These are phyloP conservation scores for Pachycephus smyrnensis DNA, from an alignment of 2,888 invertebrate species.

Conservation along the genomic window DNA sequence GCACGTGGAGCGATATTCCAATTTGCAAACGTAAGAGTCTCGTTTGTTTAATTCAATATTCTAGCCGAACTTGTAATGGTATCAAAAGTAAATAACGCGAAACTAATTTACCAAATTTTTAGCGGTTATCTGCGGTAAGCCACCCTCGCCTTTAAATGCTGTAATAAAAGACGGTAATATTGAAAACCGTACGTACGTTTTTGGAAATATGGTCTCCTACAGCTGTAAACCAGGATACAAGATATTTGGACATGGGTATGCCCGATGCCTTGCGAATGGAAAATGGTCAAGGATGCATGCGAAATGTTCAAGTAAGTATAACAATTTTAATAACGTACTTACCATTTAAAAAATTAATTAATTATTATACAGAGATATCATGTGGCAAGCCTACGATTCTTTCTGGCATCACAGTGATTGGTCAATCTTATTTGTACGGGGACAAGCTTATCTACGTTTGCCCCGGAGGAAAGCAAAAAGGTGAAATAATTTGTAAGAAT, in stretches of 20 bases:
- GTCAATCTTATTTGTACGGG: conserved; percentile 68
- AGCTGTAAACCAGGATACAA: conserved; percentile 68
- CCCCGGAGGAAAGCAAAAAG: conserved; percentile 39
- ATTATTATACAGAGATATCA: conserved; percentile 64
- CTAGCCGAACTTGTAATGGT: background rate
- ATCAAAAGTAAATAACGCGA: background rate
- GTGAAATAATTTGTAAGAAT: conserved; percentile 61
- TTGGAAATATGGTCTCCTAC: conserved; percentile 66
- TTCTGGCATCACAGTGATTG: conserved; percentile 62
- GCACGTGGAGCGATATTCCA: conserved; percentile 68
- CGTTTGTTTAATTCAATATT: conserved; percentile 6
- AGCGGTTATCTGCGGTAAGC: conserved; percentile 64
- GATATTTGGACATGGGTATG: conserved; percentile 65
- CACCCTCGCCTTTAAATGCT: conserved; percentile 60
- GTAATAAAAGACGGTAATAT: conserved; percentile 41
- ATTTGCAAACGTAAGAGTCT: conserved; percentile 65
- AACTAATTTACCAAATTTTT: conserved; percentile 25
- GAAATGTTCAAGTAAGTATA: conserved; percentile 68
- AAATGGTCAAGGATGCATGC: conserved; percentile 69
- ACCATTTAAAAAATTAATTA: background rate
- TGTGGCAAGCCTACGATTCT: conserved; percentile 69
- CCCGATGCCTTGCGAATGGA: conserved; percentile 67
- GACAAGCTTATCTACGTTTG: conserved; percentile 63
- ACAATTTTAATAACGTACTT: conserved; percentile 5
- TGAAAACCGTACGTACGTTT: conserved; percentile 45